phyloP scores from a whole-genome alignment of 2,888 invertebrate species.

The Pseudanteris insignis region DNA sequence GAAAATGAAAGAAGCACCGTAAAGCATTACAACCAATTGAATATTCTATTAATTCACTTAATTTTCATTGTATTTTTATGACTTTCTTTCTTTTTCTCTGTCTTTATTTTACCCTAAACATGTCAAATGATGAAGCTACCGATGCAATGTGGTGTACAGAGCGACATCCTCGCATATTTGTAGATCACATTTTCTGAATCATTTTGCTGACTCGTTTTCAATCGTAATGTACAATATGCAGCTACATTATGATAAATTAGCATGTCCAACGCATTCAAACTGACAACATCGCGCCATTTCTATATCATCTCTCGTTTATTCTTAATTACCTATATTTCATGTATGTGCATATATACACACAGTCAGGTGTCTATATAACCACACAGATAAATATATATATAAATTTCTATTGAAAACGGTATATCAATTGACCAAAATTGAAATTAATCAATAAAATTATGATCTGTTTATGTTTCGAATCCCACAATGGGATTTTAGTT shows the following conservation, averaged over 20 bases:
- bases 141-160: conserved; percentile 56
- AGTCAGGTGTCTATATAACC: conserved; percentile 6
- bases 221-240: conserved; percentile 63
- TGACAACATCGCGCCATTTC: conserved; percentile 53
- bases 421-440: conserved; percentile 29
- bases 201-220: conserved; percentile 59
- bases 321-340: conserved; percentile 23
- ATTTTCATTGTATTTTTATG: conserved; percentile 10
- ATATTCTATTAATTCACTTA: conserved; percentile 13
- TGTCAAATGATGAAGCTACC: conserved; percentile 37
- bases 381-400: conserved; percentile 20
- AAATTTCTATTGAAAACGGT: conserved; percentile 28
- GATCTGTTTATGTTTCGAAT: conserved; percentile 21
- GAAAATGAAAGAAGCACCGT: conserved; percentile 24
- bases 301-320: conserved; percentile 37
- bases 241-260: conserved; percentile 60
- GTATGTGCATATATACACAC: conserved; percentile 16
- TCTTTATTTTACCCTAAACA: conserved; percentile 22
- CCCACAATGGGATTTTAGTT: conserved; percentile 56
- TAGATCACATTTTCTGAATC: conserved; percentile 53
- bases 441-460: conserved; percentile 18
- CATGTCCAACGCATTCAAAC: conserved; percentile 60
- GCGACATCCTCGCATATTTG: conserved; percentile 55
- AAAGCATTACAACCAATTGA: conserved; percentile 17
- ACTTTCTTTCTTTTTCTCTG: conserved; percentile 23